A percentile compares a stretch with the other conserved stretches of the same genome.
phyloP scores from a whole-genome alignment of 2,888 invertebrate genomes.

The Cheilosia scutellata region DNA sequence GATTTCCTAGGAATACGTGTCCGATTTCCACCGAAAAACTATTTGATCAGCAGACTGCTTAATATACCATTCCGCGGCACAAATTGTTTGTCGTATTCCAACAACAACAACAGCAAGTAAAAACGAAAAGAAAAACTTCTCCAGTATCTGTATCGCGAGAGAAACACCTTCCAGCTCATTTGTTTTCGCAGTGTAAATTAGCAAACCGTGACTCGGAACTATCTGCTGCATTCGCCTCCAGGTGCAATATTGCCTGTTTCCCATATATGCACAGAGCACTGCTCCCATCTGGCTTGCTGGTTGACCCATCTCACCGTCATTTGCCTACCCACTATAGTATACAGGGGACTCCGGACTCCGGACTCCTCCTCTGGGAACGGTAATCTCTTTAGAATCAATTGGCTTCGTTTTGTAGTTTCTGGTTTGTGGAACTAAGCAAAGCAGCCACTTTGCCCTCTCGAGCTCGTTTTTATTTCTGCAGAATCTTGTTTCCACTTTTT shows the following conservation, averaged over 20 bases:
- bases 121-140: background rate
- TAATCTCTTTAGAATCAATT: slow-evolving; percentile 63
- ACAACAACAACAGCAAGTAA: too few relatives aligned
- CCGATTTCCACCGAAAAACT: slow-evolving; percentile 14
- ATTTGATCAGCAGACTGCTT: too few relatives aligned
- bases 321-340: slow-evolving; percentile 56
- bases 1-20: slow-evolving; percentile 41
- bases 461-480: slow-evolving; percentile 57
- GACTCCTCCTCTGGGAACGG: slow-evolving; percentile 17
- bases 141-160: slow-evolving; percentile 42
- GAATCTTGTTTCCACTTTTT: slow-evolving; percentile 74
- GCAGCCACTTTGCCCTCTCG: slow-evolving; percentile 8
- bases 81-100: too few relatives aligned
- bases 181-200: slow-evolving; percentile 75
- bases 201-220: slow-evolving; percentile 74
- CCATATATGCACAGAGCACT: slow-evolving; percentile 23
- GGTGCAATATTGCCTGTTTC: slow-evolving; percentile 68
- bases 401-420: slow-evolving; percentile 43
- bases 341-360: slow-evolving; percentile 35
- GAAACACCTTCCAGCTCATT: slow-evolving; percentile 71
- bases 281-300: slow-evolving; percentile 43
- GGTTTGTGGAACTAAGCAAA: slow-evolving; percentile 27
- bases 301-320: slow-evolving; percentile 69
- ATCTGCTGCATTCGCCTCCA: slow-evolving; percentile 67
- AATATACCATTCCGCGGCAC: too few relatives aligned